phyloP scores from a whole-genome alignment of 2,888 invertebrate species.

The Gisinianus flammeolus region DNA sequence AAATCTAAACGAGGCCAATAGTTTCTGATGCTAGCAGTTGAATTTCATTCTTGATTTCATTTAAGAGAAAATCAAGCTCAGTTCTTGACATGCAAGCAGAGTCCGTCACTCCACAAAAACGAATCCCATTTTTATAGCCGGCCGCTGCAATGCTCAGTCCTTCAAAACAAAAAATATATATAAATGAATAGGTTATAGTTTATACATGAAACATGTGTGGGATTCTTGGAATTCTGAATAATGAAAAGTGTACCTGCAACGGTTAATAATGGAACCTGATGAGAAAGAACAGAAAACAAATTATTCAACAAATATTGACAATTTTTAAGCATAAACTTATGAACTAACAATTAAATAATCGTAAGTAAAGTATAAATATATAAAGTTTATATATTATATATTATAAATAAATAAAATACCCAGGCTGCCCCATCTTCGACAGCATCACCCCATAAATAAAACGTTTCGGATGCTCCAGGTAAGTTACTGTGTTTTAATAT shows the following conservation, averaged over 20 bases:
- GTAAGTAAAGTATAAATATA: too few species aligned
- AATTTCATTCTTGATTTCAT: slow-evolving; percentile 31
- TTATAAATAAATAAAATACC: too few species aligned
- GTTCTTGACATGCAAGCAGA: slow-evolving; percentile 38
- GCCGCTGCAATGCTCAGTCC: slow-evolving; percentile 42
- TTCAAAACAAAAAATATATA: neutral
- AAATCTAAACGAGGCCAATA: slow-evolving; percentile 18
- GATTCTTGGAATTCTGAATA: neutral
- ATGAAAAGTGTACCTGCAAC: slow-evolving; percentile 43
- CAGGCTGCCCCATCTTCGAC: slow-evolving; percentile 51
- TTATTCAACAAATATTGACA: too few species aligned
- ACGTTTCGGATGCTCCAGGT: slow-evolving; percentile 50
- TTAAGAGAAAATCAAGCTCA: slow-evolving; percentile 34
- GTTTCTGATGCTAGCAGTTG: slow-evolving; percentile 5
- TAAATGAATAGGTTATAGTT: neutral
- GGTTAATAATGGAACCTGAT: slow-evolving; percentile 52
- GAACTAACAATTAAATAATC: too few species aligned
- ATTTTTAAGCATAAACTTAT: too few species aligned
- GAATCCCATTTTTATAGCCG: slow-evolving; percentile 37
- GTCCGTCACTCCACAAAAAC: slow-evolving; percentile 41
- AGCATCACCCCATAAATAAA: slow-evolving; percentile 45
- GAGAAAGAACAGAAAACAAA: too few species aligned
- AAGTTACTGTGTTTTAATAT: too few species aligned
- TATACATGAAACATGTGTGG: neutral
- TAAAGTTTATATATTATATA: too few species aligned